Evolutionary conservation across 2,888 invertebrate genomes (phyloP), one percentile per base, ranked within the genome.

Genomic region (Spodoptera picta): DNA sequence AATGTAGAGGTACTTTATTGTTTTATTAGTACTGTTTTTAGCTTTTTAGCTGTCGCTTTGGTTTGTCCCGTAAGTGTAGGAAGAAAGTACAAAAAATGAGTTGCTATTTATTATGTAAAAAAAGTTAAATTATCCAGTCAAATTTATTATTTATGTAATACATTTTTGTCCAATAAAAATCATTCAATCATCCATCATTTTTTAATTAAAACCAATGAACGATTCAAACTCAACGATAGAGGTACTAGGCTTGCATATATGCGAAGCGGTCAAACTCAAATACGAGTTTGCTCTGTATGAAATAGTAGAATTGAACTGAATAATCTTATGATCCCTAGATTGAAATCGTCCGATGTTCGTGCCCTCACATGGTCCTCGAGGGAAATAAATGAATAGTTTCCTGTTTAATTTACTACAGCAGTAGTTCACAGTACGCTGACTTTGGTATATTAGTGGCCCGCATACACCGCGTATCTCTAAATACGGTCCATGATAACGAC

Each of bases 361-460:
- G 63, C 69, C 71, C 68, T 69, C 72, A 65, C 65, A 68, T 62
- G 58, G 56, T 58, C 45, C 89, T 82, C 85, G 41, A 27, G 88
- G 90, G 90, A 90, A 90, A 90, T 90, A 88, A 85, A 83, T 82
- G 85, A 85, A 85, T 88, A 87, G 89, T 89, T 86, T 73, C 80
- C 79, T 87, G 87, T 89, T 89, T 88, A 90, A 90, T 90, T 88
- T 89, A 86, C 80, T 82, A 75, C 79, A 71, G 71, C 62, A 67
- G 71, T 72, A 75, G 73, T 82, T 75, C 76, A 70, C 67, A 70
- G 75, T 65, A 72, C 68, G 53, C 61, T 65, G 82, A 71, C 62
- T 81, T 77, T 45, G 70, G 68, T 76, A 68, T 80, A 83, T 81
- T 81, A 82, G 66, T 71, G 46, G 60, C 66, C 70, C 67, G 65